Evolutionary conservation across 2,113 vertebrate genomes (phyloP), one percentile per base, ranked within the genome.

Genomic region (Atractosteus spatula): DNA sequence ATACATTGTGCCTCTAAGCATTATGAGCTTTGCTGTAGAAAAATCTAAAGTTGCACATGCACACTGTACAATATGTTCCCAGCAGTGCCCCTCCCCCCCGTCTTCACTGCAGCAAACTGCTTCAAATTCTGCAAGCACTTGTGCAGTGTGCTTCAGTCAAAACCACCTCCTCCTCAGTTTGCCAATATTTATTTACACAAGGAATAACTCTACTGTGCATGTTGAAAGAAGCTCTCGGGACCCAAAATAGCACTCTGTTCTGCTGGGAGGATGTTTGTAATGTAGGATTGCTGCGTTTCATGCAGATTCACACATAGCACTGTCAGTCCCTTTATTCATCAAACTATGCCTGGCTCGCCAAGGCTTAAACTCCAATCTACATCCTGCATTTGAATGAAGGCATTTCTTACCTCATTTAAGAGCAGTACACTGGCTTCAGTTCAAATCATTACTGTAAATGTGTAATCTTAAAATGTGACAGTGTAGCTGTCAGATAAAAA

Each of bases 161-260:
- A 29, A 62, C 62, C 44, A 65, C 16, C 56, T 51, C 68, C 62
- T 42, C 65, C 55, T 66, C 62, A 2, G 8, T 55, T 54, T 47
- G 3, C 29, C 16, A 7, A 45, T n/a, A 14, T 57, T 51, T 16
- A 45, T 54, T 54, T 45, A 43, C 41, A 67, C 42, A 65, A 29
- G 12, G 62, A 65, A 65, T 65, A 56, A 56, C 61, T 72, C 47
- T 62, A 62, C 17, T 71, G 43, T 71, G 70, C 41, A 16, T 72
- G 41, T 66, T 55, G 41, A 5, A 62, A 54, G 44, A 65, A 29
- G 51, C 13, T 64, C 45, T 55, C 7, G 47, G 62, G 47, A 61
- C 54, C 55, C 56, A 47, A 64, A 41, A 8, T 44, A 43, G n/a
- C n/a, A 55, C 7, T 66, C 55, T 17, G 42, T 13, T 55, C 17